A percentile compares a stretch with the other conserved stretches of the same genome.
phyloP scores from a whole-genome alignment of 2,888 invertebrate genomes.

The Drosophila greeni region DNA sequence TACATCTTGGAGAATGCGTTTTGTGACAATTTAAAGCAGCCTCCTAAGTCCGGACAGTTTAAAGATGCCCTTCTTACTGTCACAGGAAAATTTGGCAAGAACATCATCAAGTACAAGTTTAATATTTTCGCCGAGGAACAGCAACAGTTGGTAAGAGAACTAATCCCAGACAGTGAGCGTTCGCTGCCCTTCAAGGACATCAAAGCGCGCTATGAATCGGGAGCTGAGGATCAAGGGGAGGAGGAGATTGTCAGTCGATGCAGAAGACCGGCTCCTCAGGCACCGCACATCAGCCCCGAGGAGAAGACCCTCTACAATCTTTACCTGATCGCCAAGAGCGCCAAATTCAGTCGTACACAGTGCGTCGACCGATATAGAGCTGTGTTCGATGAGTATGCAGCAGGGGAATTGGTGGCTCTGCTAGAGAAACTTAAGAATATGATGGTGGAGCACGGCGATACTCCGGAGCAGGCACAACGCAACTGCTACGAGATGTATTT shows the following conservation, averaged over 20 bases:
- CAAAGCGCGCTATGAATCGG: constrained; percentile 74
- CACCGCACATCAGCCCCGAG: constrained; percentile 75
- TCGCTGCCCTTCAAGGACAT: constrained; percentile 77
- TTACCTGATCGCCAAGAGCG: constrained; percentile 77
- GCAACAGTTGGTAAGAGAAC: constrained; percentile 75
- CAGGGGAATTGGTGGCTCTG: constrained; percentile 75
- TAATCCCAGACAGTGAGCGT: constrained; percentile 76
- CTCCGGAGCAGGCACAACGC: constrained; percentile 70
- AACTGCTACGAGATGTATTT: constrained; percentile 79
- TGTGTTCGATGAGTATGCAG: constrained; percentile 78
- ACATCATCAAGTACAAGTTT: constrained; percentile 79
- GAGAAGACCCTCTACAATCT: constrained; percentile 78
- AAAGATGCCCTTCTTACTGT: constrained; percentile 78
- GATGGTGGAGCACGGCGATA: constrained; percentile 78
- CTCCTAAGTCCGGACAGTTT: constrained; percentile 74
- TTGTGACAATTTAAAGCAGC: constrained; percentile 77
- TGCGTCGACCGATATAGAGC: constrained; percentile 77
- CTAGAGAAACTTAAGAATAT: constrained; percentile 73
- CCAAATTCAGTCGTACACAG: constrained; percentile 77
- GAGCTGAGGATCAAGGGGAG: constrained; percentile 63
- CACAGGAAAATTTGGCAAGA: constrained; percentile 78
- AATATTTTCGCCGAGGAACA: constrained; percentile 79
- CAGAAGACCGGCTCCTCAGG: constrained; percentile 39
- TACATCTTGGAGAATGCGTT: constrained; percentile 78
- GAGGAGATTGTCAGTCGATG: constrained; percentile 76